Percentiles rank a stretch among this genome's conserved stretches.
phyloP scores from a whole-genome alignment of 2,797 vertebrate species.

The Adelosebastes latens region DNA sequence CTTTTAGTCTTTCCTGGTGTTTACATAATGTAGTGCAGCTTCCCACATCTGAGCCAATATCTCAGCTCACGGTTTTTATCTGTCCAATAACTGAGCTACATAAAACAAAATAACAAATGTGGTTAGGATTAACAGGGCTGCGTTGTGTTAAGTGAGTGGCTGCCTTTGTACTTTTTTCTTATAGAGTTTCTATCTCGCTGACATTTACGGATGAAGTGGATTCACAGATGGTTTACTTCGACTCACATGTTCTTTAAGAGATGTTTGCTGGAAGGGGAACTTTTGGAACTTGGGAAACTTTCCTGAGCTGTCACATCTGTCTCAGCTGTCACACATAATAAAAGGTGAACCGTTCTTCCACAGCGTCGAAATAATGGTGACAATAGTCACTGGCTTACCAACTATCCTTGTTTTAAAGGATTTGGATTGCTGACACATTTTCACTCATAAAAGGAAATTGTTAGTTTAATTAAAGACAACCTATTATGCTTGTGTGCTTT shows the following conservation, averaged over 20 bases:
- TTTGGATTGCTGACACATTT: neutral
- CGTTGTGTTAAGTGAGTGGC: neutral
- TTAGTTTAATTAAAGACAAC: neutral
- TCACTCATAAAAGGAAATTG: neutral
- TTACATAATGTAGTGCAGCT: constrained; percentile 52
- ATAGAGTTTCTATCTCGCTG: neutral
- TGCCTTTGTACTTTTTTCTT: neutral
- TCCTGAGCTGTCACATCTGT: neutral
- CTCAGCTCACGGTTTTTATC: constrained; percentile 12
- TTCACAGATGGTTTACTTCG: neutral
- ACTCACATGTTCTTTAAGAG: neutral
- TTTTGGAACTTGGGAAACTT: neutral
- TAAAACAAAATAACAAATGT: constrained; percentile 8
- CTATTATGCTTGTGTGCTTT: neutral
- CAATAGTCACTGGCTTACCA: neutral
- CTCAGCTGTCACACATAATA: neutral
- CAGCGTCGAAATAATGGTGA: neutral
- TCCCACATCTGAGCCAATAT: constrained; percentile 19
- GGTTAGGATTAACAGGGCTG: neutral
- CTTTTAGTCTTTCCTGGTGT: constrained; percentile 43
- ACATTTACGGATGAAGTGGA: constrained; percentile 1
- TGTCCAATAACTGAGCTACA: neutral
- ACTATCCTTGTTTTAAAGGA: too few species aligned
- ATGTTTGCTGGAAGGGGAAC: neutral
- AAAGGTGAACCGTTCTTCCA: neutral